Conservation (phyloP, 2,113 vertebrate genomes). For the Amblyornis subalaris region DNA sequence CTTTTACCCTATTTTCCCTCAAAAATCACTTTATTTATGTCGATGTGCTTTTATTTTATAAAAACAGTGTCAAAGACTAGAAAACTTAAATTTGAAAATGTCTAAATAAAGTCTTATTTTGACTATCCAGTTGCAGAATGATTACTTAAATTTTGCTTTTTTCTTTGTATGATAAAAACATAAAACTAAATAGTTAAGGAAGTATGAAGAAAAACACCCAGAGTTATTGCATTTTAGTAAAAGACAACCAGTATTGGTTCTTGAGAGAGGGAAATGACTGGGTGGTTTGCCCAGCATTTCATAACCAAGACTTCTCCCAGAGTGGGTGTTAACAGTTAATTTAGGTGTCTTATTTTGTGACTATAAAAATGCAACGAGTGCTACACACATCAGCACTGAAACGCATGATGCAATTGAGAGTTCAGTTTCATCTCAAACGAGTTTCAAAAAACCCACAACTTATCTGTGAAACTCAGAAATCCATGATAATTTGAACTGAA, state of each 20-base stretch:
- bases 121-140: neutral
- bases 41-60: neutral
- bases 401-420: neutral
- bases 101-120: neutral
- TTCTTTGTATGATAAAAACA: neutral
- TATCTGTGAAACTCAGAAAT: neutral
- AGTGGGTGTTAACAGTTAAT: neutral
- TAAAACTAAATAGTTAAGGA: neutral
- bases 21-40: neutral
- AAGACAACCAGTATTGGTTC: accelerated
- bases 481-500: neutral
- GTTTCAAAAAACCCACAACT: neutral
- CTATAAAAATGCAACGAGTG: neutral
- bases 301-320: neutral
- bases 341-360: neutral
- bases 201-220: neutral
- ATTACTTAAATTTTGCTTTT: neutral
- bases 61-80: neutral
- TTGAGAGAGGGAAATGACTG: neutral
- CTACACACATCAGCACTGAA: neutral
- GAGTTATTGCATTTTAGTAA: neutral
- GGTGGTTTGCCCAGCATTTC: neutral
- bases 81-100: neutral
- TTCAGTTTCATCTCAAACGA: neutral
- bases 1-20: neutral